Evolutionary conservation across 2,113 vertebrate genomes (phyloP).

Genomic region (Antechinus stuartii): DNA sequence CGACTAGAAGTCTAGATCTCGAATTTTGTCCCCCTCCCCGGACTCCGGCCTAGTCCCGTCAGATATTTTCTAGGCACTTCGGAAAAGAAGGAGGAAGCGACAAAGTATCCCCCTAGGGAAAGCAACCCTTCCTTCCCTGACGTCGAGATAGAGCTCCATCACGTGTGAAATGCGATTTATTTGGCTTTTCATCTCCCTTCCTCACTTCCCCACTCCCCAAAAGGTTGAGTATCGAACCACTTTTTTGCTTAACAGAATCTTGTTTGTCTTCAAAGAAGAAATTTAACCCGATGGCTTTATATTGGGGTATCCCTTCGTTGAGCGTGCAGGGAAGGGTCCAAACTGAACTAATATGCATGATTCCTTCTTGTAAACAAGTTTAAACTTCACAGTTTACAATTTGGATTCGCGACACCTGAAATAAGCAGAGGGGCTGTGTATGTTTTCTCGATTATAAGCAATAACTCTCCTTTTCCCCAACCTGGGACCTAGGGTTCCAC

Average conservation of each 20-base stretch:
- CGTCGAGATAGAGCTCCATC: neutral
- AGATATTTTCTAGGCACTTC: neutral
- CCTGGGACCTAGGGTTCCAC: accelerated
- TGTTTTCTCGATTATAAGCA: accelerated
- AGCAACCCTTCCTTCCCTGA: neutral
- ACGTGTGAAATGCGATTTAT: neutral
- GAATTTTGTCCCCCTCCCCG: neutral
- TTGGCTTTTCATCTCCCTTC: neutral
- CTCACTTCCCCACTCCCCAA: neutral
- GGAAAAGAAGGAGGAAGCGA: neutral
- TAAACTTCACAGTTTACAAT: neutral
- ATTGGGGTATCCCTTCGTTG: neutral
- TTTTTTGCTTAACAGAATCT: neutral
- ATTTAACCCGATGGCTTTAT: neutral
- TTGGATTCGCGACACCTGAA: neutral
- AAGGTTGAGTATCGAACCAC: neutral
- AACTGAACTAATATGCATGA: accelerated
- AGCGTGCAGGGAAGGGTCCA: neutral
- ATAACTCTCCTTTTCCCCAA: accelerated
- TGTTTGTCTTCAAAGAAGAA: neutral
- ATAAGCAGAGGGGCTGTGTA: accelerated
- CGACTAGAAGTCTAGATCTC: neutral
- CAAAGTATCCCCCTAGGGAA: neutral
- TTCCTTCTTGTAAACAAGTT: neutral
- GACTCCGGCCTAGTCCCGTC: neutral